A percentile compares a stretch with the other conserved stretches of the same genome.
These are phyloP conservation scores for Actias luna DNA, from an alignment of 2,888 invertebrate species.

Conservation along the genomic window DNA sequence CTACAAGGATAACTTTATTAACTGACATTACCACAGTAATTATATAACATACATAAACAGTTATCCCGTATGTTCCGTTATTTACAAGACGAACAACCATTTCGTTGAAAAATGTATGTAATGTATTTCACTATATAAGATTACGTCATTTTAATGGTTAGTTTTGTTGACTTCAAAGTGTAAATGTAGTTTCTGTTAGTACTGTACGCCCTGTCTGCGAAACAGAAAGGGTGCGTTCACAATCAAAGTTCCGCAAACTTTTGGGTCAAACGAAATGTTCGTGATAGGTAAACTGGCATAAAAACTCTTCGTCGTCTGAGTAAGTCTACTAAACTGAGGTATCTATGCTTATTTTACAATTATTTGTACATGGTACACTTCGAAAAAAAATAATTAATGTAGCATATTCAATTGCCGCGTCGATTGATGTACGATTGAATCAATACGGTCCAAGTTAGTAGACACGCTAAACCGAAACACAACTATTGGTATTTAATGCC, in stretches of 20 bases:
- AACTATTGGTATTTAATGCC: no score
- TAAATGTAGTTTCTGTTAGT: slow-evolving; percentile 7
- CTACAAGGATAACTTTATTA: no score
- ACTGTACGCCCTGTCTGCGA: background rate
- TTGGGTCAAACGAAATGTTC: slow-evolving; percentile 42
- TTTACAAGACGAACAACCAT: background rate
- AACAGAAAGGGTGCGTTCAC: slow-evolving; percentile 20
- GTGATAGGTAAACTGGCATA: slow-evolving; percentile 21
- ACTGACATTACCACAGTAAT: background rate
- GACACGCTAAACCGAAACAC: no score
- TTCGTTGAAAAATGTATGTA: background rate
- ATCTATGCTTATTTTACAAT: background rate
- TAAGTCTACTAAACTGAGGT: background rate
- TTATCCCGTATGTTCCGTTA: background rate
- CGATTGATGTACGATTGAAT: no score
- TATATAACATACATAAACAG: background rate
- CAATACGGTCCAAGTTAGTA: no score
- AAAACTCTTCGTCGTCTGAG: background rate
- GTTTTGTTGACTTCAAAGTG: slow-evolving; percentile 9
- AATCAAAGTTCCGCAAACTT: slow-evolving; percentile 45
- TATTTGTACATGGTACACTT: no score
- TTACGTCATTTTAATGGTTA: slow-evolving; percentile 4
- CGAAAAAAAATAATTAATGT: no score
- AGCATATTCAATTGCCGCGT: background rate
- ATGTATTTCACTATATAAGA: background rate